phyloP scores from a whole-genome alignment of 2,888 invertebrate species.

The Acleris literana region DNA sequence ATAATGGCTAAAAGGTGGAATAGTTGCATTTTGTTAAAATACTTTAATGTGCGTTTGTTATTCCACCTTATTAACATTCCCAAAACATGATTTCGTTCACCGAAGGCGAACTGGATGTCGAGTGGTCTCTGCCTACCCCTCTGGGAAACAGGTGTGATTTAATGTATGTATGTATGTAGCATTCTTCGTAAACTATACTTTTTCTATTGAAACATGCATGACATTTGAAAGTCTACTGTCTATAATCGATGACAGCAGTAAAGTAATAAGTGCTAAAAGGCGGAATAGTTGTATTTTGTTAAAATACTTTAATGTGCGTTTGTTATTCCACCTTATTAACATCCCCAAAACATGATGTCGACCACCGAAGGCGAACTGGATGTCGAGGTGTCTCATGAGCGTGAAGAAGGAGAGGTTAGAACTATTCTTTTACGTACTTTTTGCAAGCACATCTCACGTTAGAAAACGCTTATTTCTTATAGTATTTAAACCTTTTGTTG shows the following conservation, averaged over 20 bases:
- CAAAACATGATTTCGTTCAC: slow-evolving; percentile 80
- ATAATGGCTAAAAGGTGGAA: slow-evolving; percentile 57
- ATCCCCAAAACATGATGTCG: slow-evolving; percentile 70
- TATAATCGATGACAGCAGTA: slow-evolving; percentile 53
- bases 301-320: slow-evolving; percentile 63
- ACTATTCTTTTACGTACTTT: slow-evolving; percentile 44
- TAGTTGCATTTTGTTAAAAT: slow-evolving; percentile 56
- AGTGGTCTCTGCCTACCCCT: no score
- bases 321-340: slow-evolving; percentile 47
- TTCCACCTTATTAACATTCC: slow-evolving; percentile 43
- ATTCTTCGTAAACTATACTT: slow-evolving; percentile 9
- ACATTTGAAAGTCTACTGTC: slow-evolving; percentile 44
- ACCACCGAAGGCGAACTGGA: slow-evolving; percentile 85
- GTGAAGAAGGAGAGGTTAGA: slow-evolving; percentile 88
- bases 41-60: slow-evolving; percentile 63
- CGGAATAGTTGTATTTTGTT: slow-evolving; percentile 61
- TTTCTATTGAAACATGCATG: slow-evolving; percentile 7
- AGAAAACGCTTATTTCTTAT: slow-evolving; percentile 25
- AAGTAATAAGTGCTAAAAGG: slow-evolving; percentile 47
- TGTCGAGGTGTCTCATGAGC: slow-evolving; percentile 83
- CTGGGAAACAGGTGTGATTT: no score
- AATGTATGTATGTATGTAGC: no score
- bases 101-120: slow-evolving; percentile 84
- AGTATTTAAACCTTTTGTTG: neutral
- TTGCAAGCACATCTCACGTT: slow-evolving; percentile 8